Conservation (phyloP, 2,113 vertebrate genomes). For the Ciconia boyciana region DNA sequence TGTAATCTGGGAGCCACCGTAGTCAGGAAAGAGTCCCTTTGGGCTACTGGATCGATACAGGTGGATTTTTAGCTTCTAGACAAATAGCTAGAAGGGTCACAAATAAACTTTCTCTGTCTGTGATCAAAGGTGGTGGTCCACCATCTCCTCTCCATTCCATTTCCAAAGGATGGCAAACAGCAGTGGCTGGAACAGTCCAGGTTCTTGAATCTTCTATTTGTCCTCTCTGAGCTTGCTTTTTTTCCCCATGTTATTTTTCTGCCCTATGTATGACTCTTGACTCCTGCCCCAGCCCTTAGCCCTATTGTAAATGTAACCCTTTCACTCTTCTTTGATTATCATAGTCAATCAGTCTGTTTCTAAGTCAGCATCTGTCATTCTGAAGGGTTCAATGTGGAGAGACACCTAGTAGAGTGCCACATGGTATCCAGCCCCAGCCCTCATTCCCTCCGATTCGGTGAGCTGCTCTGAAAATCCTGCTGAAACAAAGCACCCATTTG, state of each 20-base stretch:
- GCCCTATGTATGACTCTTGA: neutral
- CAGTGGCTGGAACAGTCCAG: neutral
- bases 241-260: neutral
- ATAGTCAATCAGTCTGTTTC: neutral
- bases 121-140: neutral
- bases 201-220: neutral
- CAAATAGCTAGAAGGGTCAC: neutral
- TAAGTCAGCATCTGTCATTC: neutral
- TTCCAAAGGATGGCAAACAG: neutral
- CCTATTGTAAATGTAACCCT: neutral
- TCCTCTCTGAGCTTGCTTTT: neutral
- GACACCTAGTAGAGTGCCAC: neutral
- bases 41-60: neutral
- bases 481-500: neutral
- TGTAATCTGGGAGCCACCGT: neutral
- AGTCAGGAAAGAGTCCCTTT: neutral
- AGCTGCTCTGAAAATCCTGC: neutral
- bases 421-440: neutral
- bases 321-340: neutral
- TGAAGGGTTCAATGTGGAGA: rapidly evolving
- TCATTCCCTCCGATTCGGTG: neutral
- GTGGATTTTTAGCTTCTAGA: neutral
- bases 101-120: neutral
- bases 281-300: neutral
- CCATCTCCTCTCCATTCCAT: neutral